phyloP scores from a whole-genome alignment of 1,140 invertebrate species.

The Caerostris extrusa region DNA sequence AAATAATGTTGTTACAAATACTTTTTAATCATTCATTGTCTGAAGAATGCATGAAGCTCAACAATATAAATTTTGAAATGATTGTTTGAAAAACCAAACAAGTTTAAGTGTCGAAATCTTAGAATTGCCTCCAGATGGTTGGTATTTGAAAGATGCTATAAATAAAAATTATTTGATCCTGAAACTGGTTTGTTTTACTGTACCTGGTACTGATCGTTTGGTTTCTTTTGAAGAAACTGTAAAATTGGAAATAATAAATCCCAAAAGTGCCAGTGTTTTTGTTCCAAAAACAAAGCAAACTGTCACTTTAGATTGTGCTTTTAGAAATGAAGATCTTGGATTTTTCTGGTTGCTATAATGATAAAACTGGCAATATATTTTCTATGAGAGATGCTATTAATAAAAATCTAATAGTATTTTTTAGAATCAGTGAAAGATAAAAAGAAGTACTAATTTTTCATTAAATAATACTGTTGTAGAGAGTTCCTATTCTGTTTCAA shows the following conservation, averaged over 20 bases:
- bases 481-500: background rate
- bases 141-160: constrained; percentile 90
- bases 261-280: constrained; percentile 80
- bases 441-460: background rate
- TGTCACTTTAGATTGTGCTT: constrained; percentile 89
- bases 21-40: background rate
- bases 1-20: background rate
- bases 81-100: constrained; percentile 79
- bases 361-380: constrained; percentile 90
- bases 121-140: constrained; percentile 90
- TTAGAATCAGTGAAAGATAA: constrained; percentile 18
- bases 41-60: background rate
- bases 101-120: constrained; percentile 81
- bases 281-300: constrained; percentile 79
- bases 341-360: constrained; percentile 87
- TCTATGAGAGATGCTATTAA: constrained; percentile 90
- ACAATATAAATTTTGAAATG: constrained; percentile 82
- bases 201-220: constrained; percentile 84
- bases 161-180: constrained; percentile 87
- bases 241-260: constrained; percentile 82
- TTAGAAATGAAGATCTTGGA: constrained; percentile 91
- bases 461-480: background rate
- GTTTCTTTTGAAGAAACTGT: constrained; percentile 83
- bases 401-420: constrained; percentile 88
- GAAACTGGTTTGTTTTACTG: constrained; percentile 88